Conservation (phyloP, 2,113 vertebrate genomes). For the Madoqua kirkii region DNA sequence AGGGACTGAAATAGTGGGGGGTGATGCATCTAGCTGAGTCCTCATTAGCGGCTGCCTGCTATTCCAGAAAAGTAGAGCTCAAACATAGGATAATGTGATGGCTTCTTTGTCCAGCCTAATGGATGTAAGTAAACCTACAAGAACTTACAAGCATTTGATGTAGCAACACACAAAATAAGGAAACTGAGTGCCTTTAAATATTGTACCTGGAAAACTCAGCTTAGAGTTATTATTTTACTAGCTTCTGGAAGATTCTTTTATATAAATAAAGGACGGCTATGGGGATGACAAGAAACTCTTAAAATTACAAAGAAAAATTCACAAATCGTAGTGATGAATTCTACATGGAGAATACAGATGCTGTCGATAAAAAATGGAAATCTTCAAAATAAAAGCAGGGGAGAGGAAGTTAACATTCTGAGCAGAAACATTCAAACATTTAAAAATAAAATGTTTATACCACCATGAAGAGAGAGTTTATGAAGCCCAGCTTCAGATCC, state of each 20-base stretch:
- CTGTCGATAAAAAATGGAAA: not conserved
- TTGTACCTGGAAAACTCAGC: not conserved
- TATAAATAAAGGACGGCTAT: not conserved
- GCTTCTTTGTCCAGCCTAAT: not conserved
- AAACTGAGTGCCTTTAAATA: not conserved
- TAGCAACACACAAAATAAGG: not conserved
- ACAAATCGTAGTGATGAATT: not conserved
- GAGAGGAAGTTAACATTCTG: not conserved
- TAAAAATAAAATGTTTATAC: constrained; percentile 7
- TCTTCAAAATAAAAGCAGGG: not conserved
- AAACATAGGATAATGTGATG: not conserved
- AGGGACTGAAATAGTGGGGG: not conserved
- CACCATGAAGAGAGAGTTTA: not conserved
- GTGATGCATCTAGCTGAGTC: not conserved
- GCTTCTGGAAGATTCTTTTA: not conserved
- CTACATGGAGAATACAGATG: not conserved
- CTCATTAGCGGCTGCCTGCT: not conserved
- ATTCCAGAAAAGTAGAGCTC: not conserved
- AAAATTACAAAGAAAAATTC: not conserved
- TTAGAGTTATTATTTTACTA: not conserved
- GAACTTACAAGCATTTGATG: not conserved
- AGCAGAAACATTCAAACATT: not conserved
- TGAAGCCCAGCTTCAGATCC: not conserved
- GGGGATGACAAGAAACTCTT: not conserved
- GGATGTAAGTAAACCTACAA: not conserved